A percentile compares a stretch with the other conserved stretches of the same genome.
These are phyloP conservation scores for Sula dactylatra DNA, from an alignment of 2,113 vertebrate species.

Conservation along the genomic window DNA sequence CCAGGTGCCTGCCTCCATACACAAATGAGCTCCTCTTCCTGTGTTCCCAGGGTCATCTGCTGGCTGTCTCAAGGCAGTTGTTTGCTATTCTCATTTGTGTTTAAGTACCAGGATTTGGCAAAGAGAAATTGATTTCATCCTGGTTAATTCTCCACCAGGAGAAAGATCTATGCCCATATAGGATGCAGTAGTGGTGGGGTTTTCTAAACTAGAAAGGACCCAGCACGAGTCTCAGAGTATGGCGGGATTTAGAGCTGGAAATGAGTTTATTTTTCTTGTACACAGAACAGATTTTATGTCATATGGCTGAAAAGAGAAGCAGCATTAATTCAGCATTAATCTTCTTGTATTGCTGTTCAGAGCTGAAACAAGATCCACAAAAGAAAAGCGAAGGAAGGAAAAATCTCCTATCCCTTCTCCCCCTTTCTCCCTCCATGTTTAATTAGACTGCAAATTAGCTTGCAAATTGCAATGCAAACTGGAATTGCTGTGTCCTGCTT, in stretches of 20 bases:
- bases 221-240: background rate
- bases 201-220: background rate
- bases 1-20: background rate
- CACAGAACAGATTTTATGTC: background rate
- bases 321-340: background rate
- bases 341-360: background rate
- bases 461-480: background rate
- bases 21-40: slow-evolving; percentile 12
- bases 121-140: background rate
- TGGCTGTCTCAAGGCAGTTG: background rate
- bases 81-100: slow-evolving; percentile 34
- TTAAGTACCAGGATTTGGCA: background rate
- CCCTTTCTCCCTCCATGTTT: background rate
- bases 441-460: background rate
- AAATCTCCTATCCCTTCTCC: background rate
- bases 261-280: background rate
- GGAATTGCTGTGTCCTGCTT: background rate
- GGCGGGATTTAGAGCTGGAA: background rate
- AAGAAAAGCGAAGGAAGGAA: background rate
- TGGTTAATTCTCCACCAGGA: background rate
- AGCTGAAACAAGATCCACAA: background rate
- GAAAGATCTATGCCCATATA: background rate
- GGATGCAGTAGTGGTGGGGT: background rate
- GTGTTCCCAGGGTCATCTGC: slow-evolving; percentile 7
- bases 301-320: background rate